Base-by-base conservation (phyloP, 2,888 invertebrate species). In the Altica lythri region DNA sequence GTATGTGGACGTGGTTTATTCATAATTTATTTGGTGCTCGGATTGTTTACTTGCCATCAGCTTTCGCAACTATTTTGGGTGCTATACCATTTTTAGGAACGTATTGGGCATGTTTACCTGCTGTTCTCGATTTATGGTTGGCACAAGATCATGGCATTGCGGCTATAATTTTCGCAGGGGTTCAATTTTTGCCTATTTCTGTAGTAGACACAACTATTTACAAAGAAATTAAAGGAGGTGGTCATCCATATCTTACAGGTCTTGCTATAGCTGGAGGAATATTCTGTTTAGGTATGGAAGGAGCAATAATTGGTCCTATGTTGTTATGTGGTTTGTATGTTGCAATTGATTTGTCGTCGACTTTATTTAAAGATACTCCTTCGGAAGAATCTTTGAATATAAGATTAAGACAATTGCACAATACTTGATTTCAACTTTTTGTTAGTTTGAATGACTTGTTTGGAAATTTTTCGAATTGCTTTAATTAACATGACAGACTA, bases 241-340 rank as follows among this genome's bases (percentile, higher is more conserved):
- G 95, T 1, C 97, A 97, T 79, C 97, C 97, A 0, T 98, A 97
- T 78, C 83, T 98, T 58, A 97, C 97, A 5, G 98, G 96, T 25
- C 79, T 99, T 48, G 93, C 98, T 1, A 95, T 99, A 70, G 97
- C 96, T 12, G 98, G 98, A 8, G 99, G 99, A 38, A 92, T 99
- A 72, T 95, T 96, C 78, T 98, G 95, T 83, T 80, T 97, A 63
- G 98, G 98, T 0, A 88, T 95, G 51, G 94, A 97, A 77, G 99
- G 99, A 0, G 97, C 97, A 1, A 92, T 99, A 63, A 88, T 98
- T 55, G 99, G 98, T 0, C 99, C 99, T 0, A 82, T 99, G 19
- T 82, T 98, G 43, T 82, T 99, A 0, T 98, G 98, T 75, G 92
- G 92, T 68, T 86, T 98, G 48, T 90, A 97, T 78, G 97, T 97